Evolutionary conservation across 1,140 invertebrate genomes (phyloP).

Genomic region (Drusus annulatus): DNA sequence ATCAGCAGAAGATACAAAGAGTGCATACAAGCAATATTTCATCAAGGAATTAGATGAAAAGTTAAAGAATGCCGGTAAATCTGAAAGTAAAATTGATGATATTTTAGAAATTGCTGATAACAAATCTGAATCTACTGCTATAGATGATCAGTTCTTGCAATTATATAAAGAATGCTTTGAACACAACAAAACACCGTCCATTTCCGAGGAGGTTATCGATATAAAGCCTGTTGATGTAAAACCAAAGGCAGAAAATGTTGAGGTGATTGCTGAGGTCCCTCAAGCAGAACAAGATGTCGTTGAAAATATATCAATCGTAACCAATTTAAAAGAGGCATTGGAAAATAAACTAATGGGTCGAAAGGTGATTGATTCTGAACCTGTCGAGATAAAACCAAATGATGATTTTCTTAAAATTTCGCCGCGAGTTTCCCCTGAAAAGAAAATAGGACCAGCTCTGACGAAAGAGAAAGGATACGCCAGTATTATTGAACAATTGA

Average conservation of each 20-base stretch:
- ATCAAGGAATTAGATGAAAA: conserved; percentile 4
- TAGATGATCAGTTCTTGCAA: conserved; percentile 24
- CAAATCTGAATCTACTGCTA: not conserved
- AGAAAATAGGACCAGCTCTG: not conserved
- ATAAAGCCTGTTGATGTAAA: not conserved
- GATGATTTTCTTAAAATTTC: no score
- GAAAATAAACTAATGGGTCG: not conserved
- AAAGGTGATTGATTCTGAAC: no score
- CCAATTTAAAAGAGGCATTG: not conserved
- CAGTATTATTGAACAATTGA: conserved; percentile 12
- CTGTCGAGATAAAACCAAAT: no score
- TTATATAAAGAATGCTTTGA: conserved; percentile 28
- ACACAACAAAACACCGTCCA: not conserved
- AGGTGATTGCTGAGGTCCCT: not conserved
- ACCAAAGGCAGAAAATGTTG: not conserved
- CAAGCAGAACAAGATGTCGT: not conserved
- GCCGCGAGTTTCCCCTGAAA: no score
- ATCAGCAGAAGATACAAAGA: not conserved
- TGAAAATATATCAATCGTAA: not conserved
- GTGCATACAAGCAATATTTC: not conserved
- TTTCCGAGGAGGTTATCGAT: not conserved
- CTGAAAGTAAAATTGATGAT: not conserved
- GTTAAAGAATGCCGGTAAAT: not conserved
- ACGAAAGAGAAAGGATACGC: conserved; percentile 21
- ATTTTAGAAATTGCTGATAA: not conserved